Conservation (phyloP, 2,113 vertebrate genomes). For the Anarhynchus alexandrinus region DNA sequence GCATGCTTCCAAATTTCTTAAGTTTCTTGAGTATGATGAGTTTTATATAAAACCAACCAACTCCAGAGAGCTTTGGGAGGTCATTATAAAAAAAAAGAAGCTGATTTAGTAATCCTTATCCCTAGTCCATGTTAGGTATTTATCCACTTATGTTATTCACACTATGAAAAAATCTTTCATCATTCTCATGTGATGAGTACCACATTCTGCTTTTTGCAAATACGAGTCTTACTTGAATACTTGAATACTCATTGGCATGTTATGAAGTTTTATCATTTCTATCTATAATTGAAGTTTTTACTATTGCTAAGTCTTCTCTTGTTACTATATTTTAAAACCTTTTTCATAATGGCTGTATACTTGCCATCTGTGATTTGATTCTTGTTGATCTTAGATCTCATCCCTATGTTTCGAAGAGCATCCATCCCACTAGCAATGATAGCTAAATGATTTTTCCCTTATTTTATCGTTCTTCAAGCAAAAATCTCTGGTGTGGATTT, state of each 20-base stretch:
- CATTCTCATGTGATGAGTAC: neutral
- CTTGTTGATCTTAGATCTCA: neutral
- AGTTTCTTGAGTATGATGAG: neutral
- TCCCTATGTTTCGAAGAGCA: neutral
- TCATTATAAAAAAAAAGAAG: neutral
- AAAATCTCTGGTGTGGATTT: neutral
- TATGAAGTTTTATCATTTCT: neutral
- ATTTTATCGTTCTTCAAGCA: neutral
- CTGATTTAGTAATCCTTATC: neutral
- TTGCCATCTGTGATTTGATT: neutral
- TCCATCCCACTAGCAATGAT: neutral
- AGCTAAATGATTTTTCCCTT: neutral
- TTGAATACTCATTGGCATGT: neutral
- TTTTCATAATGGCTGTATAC: neutral
- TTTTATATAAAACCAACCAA: neutral
- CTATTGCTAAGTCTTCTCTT: neutral
- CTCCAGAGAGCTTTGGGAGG: neutral
- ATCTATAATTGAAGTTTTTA: neutral
- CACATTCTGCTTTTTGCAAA: neutral
- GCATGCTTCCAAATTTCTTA: neutral
- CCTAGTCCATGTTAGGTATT: neutral
- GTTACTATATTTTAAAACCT: neutral
- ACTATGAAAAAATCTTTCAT: neutral
- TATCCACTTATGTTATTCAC: neutral
- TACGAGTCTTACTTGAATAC: neutral